These are phyloP conservation scores for Anoplophora glabripennis DNA, from an alignment of 1,140 invertebrate genomes.

Conservation along the genomic window DNA sequence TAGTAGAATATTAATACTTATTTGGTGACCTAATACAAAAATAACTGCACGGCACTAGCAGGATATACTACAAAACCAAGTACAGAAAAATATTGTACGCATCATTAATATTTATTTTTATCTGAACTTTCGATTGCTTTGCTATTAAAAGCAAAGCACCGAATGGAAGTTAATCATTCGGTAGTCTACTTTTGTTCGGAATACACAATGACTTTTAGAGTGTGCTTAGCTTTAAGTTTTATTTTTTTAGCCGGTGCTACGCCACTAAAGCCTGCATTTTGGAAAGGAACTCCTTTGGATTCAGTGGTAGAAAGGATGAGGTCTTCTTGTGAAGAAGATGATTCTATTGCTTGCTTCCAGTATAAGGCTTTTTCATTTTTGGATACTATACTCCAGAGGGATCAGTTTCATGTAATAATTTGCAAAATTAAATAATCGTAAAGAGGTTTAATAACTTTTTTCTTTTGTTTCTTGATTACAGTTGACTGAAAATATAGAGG, in stretches of 20 bases:
- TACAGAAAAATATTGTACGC: too few relatives aligned
- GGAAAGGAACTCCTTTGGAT: constrained; percentile 68
- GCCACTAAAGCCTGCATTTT: constrained; percentile 57
- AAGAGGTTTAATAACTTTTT: not conserved
- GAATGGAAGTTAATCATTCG: constrained; percentile 5
- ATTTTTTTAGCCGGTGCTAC: constrained; percentile 12
- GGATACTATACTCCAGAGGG: constrained; percentile 74
- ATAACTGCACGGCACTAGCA: too few relatives aligned
- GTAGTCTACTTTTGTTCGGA: not conserved
- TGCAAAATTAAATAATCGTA: not conserved
- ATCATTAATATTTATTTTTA: too few relatives aligned
- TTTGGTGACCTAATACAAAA: too few relatives aligned
- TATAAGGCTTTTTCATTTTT: constrained; percentile 75
- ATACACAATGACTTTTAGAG: constrained; percentile 12
- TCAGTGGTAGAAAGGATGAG: constrained; percentile 70
- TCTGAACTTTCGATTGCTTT: constrained; percentile 9
- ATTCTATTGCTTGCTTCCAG: constrained; percentile 77
- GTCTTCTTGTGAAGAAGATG: constrained; percentile 64
- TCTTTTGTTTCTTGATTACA: constrained; percentile 10
- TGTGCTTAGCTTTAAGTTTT: constrained; percentile 1
- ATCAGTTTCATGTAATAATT: constrained; percentile 60
- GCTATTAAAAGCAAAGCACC: constrained; percentile 10
- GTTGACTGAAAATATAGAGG: constrained; percentile 66
- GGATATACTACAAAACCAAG: too few relatives aligned
- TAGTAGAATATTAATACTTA: too few relatives aligned